Base-by-base conservation (phyloP, 2,113 vertebrate species). In the Rhipidura dahli region DNA sequence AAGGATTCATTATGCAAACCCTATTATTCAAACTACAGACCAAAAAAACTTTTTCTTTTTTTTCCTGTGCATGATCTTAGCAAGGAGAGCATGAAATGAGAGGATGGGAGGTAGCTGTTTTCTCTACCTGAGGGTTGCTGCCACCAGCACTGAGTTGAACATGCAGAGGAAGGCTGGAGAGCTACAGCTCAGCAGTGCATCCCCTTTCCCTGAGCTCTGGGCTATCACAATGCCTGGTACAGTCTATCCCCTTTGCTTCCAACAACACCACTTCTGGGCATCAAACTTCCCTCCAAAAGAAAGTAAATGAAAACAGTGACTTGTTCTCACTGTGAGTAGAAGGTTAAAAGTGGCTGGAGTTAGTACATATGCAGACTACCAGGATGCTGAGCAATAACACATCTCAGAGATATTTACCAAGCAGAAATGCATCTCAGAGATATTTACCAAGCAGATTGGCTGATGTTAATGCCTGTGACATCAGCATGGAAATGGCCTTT, bases 381-480 rank as follows among this genome's bases (percentile, higher is more conserved):
- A 80, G 47, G 35, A 51, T 54, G 49, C 60, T 81, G 69, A 69
- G 66, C 60, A 93, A 93, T 89, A 91, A 94, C 76, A 54, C n/a
- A 80, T 42, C 40, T 54, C 30, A 54, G 53, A 33, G 30, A 54
- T 17, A 42, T 42, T 42, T 42, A 42, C 42, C 42, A 44, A 70
- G 60, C 57, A 92, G 93, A 90, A 90, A 94, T 82, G 70, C 35
- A 85, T 40, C 44, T 87, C 49, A 47, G 45, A 90, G 40, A 53
- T 95, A 75, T 78, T 92, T 78, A 73, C 45, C 66, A 84, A 91
- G 39, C 56, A 76, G 39, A 76, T 27, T 51, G 72, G 33, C 87
- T 93, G 80, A 93, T 91, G 56, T 50, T 87, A 87, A 93, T 61
- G 64, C 9, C 45, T 96, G 31, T 88, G 75, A 87, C 31, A 93